Evolutionary conservation across 2,113 vertebrate genomes (phyloP).

Genomic region (Diphyllodes magnificus): DNA sequence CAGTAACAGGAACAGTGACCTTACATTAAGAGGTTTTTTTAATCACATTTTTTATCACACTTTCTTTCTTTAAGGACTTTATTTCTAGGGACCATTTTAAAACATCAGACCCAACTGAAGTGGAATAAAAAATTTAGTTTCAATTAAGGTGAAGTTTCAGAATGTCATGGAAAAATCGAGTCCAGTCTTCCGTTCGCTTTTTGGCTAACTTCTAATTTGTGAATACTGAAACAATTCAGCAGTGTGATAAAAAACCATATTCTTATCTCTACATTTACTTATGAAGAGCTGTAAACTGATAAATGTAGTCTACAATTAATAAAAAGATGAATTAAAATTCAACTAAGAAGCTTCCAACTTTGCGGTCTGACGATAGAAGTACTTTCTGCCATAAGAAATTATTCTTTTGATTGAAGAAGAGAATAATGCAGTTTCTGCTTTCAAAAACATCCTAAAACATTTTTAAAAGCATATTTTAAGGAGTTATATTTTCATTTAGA

Average conservation of each 20-base stretch:
- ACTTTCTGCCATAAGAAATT: not conserved
- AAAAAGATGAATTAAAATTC: not conserved
- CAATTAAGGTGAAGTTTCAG: not conserved
- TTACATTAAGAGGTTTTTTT: not conserved
- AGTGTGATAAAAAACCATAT: not conserved
- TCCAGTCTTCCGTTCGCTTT: not conserved
- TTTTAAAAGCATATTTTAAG: not conserved
- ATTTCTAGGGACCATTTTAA: not conserved
- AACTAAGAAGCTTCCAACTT: not conserved
- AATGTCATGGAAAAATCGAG: fast-evolving
- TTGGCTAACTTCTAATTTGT: not conserved
- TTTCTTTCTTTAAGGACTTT: not conserved
- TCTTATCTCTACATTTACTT: not conserved
- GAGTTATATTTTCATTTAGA: not conserved
- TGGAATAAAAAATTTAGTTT: not conserved
- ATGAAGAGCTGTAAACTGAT: not conserved
- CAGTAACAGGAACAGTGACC: not conserved
- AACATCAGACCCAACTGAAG: not conserved
- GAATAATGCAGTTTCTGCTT: not conserved
- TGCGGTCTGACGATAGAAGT: not conserved
- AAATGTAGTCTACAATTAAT: not conserved
- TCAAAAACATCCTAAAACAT: not conserved
- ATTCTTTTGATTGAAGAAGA: not conserved
- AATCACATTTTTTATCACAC: not conserved
- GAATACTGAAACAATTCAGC: not conserved